Evolutionary conservation across 2,888 invertebrate genomes (phyloP).

Genomic region (Amorpha juglandis): DNA sequence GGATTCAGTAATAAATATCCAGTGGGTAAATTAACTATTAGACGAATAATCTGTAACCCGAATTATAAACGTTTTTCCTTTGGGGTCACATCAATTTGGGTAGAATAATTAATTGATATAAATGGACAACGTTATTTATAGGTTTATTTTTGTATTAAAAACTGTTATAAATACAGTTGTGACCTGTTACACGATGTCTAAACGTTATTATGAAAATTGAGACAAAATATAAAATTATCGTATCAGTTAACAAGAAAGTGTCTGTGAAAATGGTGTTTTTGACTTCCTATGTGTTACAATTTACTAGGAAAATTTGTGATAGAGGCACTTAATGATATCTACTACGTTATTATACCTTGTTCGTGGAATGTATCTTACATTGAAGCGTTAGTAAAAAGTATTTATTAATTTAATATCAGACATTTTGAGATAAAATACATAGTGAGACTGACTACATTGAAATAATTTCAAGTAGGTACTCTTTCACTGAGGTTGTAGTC

Average conservation of each 20-base stretch:
- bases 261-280: too few species aligned
- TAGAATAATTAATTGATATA: neutral
- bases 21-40: conserved; percentile 28
- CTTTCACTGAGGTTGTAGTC: neutral
- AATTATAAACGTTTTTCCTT: conserved; percentile 1
- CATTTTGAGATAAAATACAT: neutral
- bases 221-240: too few species aligned
- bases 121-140: neutral
- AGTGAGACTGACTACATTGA: neutral
- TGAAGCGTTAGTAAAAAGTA: neutral
- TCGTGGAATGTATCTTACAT: neutral
- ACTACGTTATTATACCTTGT: neutral
- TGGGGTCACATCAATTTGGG: neutral
- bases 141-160: neutral
- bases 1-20: conserved; percentile 11
- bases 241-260: too few species aligned
- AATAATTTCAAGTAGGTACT: neutral
- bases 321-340: neutral
- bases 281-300: too few species aligned
- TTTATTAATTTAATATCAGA: neutral
- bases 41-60: conserved; percentile 13
- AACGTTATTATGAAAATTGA: too few species aligned
- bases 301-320: too few species aligned
- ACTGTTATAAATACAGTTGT: neutral
- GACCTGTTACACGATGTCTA: too few species aligned